phyloP scores from a whole-genome alignment of 2,888 invertebrate genomes.

The Nesidiocoris tenuis region DNA sequence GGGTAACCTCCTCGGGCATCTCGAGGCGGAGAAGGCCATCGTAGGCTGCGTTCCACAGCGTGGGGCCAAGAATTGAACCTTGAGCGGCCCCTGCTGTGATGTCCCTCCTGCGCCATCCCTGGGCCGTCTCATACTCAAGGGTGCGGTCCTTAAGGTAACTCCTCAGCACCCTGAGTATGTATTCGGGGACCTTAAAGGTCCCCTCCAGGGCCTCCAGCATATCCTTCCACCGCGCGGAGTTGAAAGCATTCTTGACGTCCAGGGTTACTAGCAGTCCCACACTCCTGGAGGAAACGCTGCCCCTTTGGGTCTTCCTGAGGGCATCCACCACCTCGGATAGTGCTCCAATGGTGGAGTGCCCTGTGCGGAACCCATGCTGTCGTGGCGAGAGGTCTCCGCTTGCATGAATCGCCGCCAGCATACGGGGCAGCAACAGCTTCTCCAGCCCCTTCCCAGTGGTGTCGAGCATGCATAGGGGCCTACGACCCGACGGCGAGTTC shows the following conservation, averaged over 20 bases:
- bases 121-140: conserved; percentile 46
- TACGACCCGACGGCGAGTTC: too few relatives aligned
- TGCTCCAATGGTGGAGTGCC: conserved; percentile 47
- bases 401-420: conserved; percentile 46
- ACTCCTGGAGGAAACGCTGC: background rate
- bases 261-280: conserved; percentile 38
- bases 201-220: conserved; percentile 44
- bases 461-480: conserved; percentile 51
- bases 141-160: conserved; percentile 48
- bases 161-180: conserved; percentile 47
- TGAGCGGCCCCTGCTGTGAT: conserved; percentile 47
- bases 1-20: conserved; percentile 18
- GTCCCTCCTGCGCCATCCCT: conserved; percentile 36
- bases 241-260: conserved; percentile 48
- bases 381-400: conserved; percentile 46
- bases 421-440: conserved; percentile 49
- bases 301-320: conserved; percentile 5
- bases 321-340: conserved; percentile 40
- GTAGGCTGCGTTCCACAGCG: conserved; percentile 49
- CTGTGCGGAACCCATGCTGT: conserved; percentile 48
- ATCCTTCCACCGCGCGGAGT: conserved; percentile 47
- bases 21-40: conserved; percentile 40
- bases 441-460: conserved; percentile 47
- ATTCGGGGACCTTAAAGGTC: conserved; percentile 37
- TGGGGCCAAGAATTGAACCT: conserved; percentile 49